These are phyloP conservation scores for Drosophila infuscata DNA, from an alignment of 2,888 invertebrate genomes.

Conservation along the genomic window DNA sequence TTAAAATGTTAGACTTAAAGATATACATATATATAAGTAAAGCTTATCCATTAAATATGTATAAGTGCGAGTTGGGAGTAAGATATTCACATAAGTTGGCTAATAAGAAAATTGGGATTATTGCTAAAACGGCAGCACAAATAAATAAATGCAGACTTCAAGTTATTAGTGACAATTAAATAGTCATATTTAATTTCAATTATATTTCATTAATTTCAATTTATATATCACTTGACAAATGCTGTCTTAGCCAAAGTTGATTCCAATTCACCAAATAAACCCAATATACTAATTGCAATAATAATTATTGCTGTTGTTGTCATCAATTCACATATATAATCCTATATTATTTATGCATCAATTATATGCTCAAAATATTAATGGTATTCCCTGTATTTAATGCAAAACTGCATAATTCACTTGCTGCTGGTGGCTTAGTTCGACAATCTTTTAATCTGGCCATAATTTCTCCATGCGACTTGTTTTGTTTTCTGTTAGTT, in stretches of 20 bases:
- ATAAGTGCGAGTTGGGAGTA: neutral
- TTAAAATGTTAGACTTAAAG: neutral
- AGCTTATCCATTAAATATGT: neutral
- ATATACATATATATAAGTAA: neutral
- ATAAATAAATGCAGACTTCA: neutral
- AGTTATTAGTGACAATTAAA: neutral
- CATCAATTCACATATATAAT: neutral
- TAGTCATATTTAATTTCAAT: neutral
- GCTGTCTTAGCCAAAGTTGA: neutral
- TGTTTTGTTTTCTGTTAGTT: conserved; percentile 8
- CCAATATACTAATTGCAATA: neutral
- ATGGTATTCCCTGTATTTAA: neutral
- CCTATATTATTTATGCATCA: neutral
- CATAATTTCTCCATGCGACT: conserved; percentile 37
- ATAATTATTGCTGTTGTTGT: neutral
- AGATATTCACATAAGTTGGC: neutral
- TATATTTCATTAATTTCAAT: neutral
- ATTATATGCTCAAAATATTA: neutral
- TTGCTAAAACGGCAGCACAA: neutral
- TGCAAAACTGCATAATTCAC: conserved; percentile 5
- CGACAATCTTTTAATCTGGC: conserved; percentile 24
- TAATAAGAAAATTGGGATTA: neutral
- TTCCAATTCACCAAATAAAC: neutral
- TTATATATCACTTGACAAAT: neutral
- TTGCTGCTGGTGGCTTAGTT: neutral